Percentiles rank a stretch among this genome's conserved stretches.
These are phyloP conservation scores for Phaetusa simplex DNA, from an alignment of 2,113 vertebrate genomes.

Conservation along the genomic window DNA sequence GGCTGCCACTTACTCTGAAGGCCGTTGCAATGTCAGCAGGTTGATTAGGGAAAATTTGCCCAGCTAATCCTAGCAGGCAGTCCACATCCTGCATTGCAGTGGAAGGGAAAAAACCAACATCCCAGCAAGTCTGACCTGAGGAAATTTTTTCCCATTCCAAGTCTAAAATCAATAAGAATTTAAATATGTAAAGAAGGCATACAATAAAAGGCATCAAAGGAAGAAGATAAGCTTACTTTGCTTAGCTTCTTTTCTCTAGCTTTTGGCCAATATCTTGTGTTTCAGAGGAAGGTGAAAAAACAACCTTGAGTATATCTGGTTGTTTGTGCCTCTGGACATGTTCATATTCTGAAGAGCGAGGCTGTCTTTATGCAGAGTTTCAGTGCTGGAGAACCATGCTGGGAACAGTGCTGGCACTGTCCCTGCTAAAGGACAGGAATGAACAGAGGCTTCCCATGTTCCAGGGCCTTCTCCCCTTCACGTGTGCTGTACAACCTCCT, in stretches of 20 bases:
- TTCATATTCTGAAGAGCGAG: not conserved
- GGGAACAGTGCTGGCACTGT: not conserved
- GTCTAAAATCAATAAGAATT: not conserved
- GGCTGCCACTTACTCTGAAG: not conserved
- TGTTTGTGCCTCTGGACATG: not conserved
- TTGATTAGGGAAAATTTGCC: not conserved
- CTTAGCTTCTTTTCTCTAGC: not conserved
- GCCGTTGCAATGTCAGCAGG: not conserved
- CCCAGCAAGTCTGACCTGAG: not conserved
- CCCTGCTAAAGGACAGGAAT: accelerated
- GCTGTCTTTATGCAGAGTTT: not conserved
- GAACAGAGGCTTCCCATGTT: not conserved
- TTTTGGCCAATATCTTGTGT: not conserved
- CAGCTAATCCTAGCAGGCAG: not conserved
- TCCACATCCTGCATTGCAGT: not conserved
- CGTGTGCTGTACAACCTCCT: not conserved
- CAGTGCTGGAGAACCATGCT: not conserved
- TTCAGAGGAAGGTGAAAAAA: not conserved
- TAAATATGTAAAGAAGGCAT: not conserved
- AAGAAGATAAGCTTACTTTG: not conserved
- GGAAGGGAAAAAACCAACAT: not conserved
- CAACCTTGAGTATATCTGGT: not conserved
- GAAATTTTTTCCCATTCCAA: not conserved
- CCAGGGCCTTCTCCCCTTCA: not conserved
- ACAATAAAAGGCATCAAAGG: not conserved